Conservation (phyloP, 2,113 vertebrate genomes). For the Sapayoa aenigma region DNA sequence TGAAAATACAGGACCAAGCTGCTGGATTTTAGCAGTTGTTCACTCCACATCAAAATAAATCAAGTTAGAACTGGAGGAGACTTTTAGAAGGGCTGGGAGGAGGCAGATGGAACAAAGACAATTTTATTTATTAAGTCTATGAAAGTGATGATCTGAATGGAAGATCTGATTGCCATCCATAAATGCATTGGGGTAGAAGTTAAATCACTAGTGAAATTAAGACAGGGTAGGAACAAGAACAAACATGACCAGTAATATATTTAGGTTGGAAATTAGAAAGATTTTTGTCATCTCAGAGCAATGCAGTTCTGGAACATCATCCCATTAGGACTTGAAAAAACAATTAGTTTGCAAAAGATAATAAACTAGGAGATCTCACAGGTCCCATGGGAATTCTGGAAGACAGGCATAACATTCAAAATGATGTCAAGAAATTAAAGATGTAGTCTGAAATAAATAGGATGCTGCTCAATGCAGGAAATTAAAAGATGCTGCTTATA, state of each 20-base stretch:
- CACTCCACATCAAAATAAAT: background rate
- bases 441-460: slow-evolving; percentile 8
- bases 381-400: background rate
- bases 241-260: slow-evolving; percentile 50
- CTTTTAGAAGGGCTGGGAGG: background rate
- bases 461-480: background rate
- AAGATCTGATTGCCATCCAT: background rate
- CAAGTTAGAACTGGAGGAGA: background rate
- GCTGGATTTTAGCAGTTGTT: background rate
- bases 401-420: background rate
- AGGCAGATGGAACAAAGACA: background rate
- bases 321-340: background rate
- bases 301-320: background rate
- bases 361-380: background rate
- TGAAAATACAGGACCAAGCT: background rate
- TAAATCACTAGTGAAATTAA: slow-evolving; percentile 32
- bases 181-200: background rate
- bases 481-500: background rate
- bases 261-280: slow-evolving; percentile 29
- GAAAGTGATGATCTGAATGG: background rate
- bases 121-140: background rate
- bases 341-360: slow-evolving; percentile 25
- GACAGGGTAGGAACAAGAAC: background rate
- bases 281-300: background rate
- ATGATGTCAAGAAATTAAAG: background rate